Percentiles rank a stretch among this genome's conserved stretches.
These are phyloP conservation scores for Gambelia wislizenii DNA, from an alignment of 2,797 vertebrate species.

Conservation along the genomic window DNA sequence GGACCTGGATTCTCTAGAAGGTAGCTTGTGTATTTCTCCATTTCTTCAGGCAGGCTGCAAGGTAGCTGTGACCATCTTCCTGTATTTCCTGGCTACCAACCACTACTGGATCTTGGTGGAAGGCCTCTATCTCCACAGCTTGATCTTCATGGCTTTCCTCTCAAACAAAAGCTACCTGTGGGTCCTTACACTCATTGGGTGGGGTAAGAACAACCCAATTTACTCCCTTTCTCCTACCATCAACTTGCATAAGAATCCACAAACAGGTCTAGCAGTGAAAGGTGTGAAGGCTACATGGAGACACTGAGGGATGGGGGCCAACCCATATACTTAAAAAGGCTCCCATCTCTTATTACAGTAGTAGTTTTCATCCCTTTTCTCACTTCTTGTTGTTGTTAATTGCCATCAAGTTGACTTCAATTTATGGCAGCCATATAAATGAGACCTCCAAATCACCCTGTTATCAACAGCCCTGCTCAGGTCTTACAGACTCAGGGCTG, in stretches of 20 bases:
- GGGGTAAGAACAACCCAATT: slow-evolving; percentile 82
- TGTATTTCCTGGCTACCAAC: slow-evolving; percentile 94
- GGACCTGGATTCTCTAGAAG: not conserved
- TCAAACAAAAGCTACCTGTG: slow-evolving; percentile 92
- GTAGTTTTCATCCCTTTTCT: not conserved
- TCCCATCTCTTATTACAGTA: not conserved
- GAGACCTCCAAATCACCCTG: no score
- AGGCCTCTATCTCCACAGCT: slow-evolving; percentile 91
- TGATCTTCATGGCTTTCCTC: slow-evolving; percentile 95
- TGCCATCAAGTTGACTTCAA: no score
- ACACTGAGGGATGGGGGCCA: not conserved
- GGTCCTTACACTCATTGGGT: slow-evolving; percentile 91
- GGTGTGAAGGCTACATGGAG: not conserved
- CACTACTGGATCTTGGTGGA: slow-evolving; percentile 96
- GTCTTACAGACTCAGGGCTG: no score
- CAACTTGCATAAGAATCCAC: not conserved
- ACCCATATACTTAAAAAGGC: not conserved
- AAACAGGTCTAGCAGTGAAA: not conserved
- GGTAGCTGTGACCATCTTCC: slow-evolving; percentile 89
- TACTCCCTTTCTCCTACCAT: not conserved
- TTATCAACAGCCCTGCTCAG: no score
- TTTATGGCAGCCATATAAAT: no score
- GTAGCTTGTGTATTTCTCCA: not conserved
- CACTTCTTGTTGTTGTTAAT: no score
- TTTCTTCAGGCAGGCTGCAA: slow-evolving; percentile 88